Percentiles rank a stretch among this genome's conserved stretches.
Evolutionary conservation across 1,140 invertebrate genomes (phyloP).

Genomic region (Bombus sylvicola): DNA sequence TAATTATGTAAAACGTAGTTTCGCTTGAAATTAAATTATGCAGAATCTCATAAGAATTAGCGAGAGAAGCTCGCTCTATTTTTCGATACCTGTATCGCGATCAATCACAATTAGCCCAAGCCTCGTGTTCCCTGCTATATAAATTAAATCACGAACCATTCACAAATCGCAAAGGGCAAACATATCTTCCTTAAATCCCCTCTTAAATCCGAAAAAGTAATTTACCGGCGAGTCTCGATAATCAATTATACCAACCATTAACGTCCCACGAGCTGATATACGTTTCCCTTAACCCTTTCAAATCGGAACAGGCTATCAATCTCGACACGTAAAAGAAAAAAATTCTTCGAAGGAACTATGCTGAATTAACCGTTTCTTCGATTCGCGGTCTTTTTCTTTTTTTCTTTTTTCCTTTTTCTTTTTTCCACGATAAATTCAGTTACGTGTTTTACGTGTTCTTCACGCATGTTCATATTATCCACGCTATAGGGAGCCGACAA

Average conservation of each 20-base stretch:
- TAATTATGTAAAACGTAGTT: not conserved
- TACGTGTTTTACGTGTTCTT: not conserved
- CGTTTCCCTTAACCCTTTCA: not conserved
- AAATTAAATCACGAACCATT: not conserved
- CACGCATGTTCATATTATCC: not conserved
- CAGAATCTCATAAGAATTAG: not conserved
- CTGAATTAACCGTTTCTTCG: not conserved
- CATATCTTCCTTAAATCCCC: not conserved
- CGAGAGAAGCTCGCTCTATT: no score
- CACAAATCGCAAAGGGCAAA: not conserved
- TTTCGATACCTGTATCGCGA: no score
- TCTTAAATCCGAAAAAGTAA: not conserved
- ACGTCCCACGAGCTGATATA: not conserved
- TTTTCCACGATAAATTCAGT: not conserved
- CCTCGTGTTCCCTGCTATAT: not conserved
- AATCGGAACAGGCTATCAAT: constrained; percentile 3
- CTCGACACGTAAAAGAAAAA: not conserved
- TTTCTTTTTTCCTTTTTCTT: not conserved
- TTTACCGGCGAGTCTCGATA: not conserved
- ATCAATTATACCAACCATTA: constrained; percentile 12
- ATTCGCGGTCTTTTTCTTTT: no score
- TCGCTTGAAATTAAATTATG: not conserved
- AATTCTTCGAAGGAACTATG: not conserved
- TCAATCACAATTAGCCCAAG: no score
- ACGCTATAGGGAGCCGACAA: not conserved